Percentiles rank a stretch among this genome's conserved stretches.
Conservation (phyloP, 2,113 vertebrate species). For the Ancistrus triradiatus region DNA sequence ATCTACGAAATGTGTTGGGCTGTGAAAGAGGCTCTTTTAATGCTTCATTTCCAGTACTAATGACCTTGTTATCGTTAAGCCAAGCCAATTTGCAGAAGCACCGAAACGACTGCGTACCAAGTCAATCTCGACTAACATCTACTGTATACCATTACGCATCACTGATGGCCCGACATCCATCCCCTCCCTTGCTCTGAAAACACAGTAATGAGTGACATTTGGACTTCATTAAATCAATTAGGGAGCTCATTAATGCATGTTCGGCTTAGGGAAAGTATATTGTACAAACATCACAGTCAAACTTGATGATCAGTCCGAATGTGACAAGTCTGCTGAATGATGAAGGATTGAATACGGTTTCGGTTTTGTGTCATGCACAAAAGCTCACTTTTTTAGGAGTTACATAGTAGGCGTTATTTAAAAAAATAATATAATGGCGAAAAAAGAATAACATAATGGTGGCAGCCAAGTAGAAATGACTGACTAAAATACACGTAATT, state of each 20-base stretch:
- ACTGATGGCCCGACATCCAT: slow-evolving; percentile 2
- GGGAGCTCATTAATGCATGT: slow-evolving; percentile 43
- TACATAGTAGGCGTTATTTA: too few species aligned
- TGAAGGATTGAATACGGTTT: background rate
- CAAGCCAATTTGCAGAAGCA: background rate
- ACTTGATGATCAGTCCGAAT: slow-evolving; percentile 11
- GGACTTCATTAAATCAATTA: slow-evolving; percentile 52
- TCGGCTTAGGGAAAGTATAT: slow-evolving; percentile 18
- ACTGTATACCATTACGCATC: slow-evolving; percentile 31
- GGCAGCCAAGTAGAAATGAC: too few species aligned
- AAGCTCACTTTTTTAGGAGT: too few species aligned
- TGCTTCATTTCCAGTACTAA: slow-evolving; percentile 6
- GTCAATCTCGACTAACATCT: slow-evolving; percentile 10
- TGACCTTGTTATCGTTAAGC: slow-evolving; percentile 7
- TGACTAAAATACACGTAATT: too few species aligned
- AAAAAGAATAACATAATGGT: too few species aligned
- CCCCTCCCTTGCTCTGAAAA: slow-evolving; percentile 12
- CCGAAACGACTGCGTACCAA: background rate
- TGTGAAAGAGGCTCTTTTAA: slow-evolving; percentile 6
- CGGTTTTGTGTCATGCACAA: too few species aligned
- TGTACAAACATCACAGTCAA: slow-evolving; percentile 39
- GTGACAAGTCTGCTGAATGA: background rate
- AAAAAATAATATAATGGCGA: too few species aligned
- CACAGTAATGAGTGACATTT: slow-evolving; percentile 40
- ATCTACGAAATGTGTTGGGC: too few species aligned